Conservation (phyloP, 2,797 vertebrate genomes). For the Anisognathus igniventris region DNA sequence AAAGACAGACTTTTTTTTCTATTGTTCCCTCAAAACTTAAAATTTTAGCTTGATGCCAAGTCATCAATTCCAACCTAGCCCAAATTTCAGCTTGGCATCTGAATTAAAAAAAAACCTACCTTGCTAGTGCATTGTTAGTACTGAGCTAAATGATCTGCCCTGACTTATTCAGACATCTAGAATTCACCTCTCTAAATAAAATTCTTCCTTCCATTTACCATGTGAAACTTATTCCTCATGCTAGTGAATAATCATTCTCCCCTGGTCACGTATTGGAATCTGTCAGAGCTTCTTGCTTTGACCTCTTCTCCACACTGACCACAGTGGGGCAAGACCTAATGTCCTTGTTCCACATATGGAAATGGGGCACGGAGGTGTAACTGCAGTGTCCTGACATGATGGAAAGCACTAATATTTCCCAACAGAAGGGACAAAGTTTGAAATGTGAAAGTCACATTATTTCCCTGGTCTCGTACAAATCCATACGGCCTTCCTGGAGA, state of each 20-base stretch:
- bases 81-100: neutral
- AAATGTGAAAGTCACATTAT: neutral
- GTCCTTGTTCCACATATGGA: neutral
- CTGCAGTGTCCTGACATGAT: neutral
- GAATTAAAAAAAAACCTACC: neutral
- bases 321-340: neutral
- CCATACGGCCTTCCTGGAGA: neutral
- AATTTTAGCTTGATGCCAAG: neutral
- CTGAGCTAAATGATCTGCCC: neutral
- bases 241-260: neutral
- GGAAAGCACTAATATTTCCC: neutral
- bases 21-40: neutral
- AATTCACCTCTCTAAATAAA: neutral
- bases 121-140: neutral
- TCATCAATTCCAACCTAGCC: neutral
- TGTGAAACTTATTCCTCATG: neutral
- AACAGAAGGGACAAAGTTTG: neutral
- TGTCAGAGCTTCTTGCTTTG: neutral
- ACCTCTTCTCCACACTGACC: neutral
- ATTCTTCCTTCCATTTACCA: neutral
- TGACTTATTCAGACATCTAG: neutral
- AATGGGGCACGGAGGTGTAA: rapidly evolving
- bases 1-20: neutral
- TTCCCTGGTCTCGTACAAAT: neutral
- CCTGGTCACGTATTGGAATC: neutral